These are phyloP conservation scores for Matsumurasca onukii DNA, from an alignment of 1,140 invertebrate species.

Conservation along the genomic window DNA sequence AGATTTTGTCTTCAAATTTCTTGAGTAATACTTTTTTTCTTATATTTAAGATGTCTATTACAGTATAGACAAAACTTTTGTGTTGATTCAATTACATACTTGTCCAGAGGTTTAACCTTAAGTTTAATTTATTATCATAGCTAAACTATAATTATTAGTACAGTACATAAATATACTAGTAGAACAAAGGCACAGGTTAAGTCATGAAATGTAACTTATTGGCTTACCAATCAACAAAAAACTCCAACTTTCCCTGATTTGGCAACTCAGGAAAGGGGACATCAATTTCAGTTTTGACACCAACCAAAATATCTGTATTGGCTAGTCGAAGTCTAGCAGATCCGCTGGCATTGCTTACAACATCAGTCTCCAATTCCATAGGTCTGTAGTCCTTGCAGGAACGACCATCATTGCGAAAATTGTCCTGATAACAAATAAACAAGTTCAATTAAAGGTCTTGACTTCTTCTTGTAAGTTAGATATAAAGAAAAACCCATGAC, in stretches of 20 bases:
- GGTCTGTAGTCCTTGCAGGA: slow-evolving; percentile 80
- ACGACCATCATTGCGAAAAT: slow-evolving; percentile 87
- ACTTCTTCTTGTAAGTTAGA: not conserved
- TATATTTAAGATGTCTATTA: too few species aligned
- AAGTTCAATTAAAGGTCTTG: not conserved
- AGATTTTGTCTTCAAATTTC: too few species aligned
- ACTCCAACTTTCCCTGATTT: slow-evolving; percentile 84
- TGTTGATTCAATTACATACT: too few species aligned
- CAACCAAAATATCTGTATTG: slow-evolving; percentile 90
- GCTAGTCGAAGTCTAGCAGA: slow-evolving; percentile 83
- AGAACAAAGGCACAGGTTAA: too few species aligned
- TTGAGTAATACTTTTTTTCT: too few species aligned
- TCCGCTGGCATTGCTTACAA: slow-evolving; percentile 87
- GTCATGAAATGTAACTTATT: too few species aligned
- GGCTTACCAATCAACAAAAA: slow-evolving; percentile 91
- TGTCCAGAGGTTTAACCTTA: too few species aligned
- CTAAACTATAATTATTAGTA: too few species aligned
- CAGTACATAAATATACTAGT: too few species aligned
- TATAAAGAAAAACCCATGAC: not conserved
- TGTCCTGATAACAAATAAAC: slow-evolving; percentile 62
- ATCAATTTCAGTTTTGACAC: slow-evolving; percentile 91
- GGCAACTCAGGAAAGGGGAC: slow-evolving; percentile 71
- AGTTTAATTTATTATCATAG: too few species aligned
- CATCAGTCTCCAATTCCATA: slow-evolving; percentile 87
- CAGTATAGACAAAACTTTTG: too few species aligned